Evolutionary conservation across 2,797 vertebrate genomes (phyloP), one percentile per base, ranked within the genome.

Genomic region (Crocidura indochinensis): DNA sequence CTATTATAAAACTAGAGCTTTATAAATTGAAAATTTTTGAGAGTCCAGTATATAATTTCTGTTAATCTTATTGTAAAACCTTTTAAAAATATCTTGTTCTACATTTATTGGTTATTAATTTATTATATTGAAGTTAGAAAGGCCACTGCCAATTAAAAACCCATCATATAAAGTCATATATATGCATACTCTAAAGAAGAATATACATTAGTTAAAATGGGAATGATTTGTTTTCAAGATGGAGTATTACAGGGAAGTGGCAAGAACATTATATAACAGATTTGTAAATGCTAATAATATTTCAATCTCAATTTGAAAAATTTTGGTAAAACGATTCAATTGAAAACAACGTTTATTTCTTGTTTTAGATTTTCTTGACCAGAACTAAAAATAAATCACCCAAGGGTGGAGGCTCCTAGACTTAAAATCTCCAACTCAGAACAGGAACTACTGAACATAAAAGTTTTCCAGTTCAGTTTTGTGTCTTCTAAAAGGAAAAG

Each of bases 301-400:
- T 92, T 90, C 60, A 84, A 47, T 74, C 20, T 87, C 31, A 72
- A 73, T 71, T 83, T 87, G 78, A 94, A 74, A 84, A 76, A 80
- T 85, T 91, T 64, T 85, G 64, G 27, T 90, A 53, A 94, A 84
- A 14, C 31, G 24, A 78, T 1, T n/a, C 91, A 87, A 79, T 38
- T 65, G 60, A 91, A 93, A 88, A 56, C 20, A 88, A 68, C 71
- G 84, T 83, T 83, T 38, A 38, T 38, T 38, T 38, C 38, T 38
- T 38, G 38, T 38, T 5, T 38, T 38, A 38, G 38, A 38, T 38
- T 38, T 38, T 38, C 38, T 38, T 38, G 38, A 38, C 38, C 38
- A 38, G 38, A 2, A 38, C 38, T 38, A 38, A 38, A 38, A 38
- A 38, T 38, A 38, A 38, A 38, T 38, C 38, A 38, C 38, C 38